Base-by-base conservation (phyloP, 2,888 invertebrate genomes). In the Ennomos erosarius region DNA sequence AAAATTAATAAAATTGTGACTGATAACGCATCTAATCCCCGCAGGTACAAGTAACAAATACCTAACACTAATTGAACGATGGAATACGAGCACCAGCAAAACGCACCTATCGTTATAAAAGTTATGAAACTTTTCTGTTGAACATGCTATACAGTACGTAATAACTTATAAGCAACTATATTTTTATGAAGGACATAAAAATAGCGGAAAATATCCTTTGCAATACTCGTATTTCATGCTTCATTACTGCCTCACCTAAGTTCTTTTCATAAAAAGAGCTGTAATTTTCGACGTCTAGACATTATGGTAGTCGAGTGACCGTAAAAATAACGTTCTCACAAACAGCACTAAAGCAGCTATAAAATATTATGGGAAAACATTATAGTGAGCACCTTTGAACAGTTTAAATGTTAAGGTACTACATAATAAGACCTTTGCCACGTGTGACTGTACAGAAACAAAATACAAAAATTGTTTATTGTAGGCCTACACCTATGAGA, bases 241-340 rank as follows among this genome's bases (percentile, higher is more conserved):
- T 59, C 59, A 59, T 60, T 52, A 47, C 55, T 6, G 35, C 38
- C 51, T 43, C 51, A 43, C 55, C 47, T 60, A 51, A 60, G 43
- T 60, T 60, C 34, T 51, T 50, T 60, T 51, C 54, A 51, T 55
- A 60, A 60, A 46, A 60, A 51, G 54, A 51, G 43, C 46, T 50
- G 46, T 51, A 35, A 60, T 38, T 54, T 59, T 48, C 55, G 45
- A 47, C 43, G 59, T 60, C 59, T 60, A 60, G 59, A 60, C 59
- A 39, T 51, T 59, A 59, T 55, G 55, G 50, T 60, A 60, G 59
- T 55, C 47, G 47, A 55, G 55, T 59, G 51, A 47, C 50, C 55
- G 55, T 60, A 60, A 60, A 60, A 60, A 55, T 55, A 43, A 59
- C 55, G 39, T 55, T 55, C 55, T 47, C 59, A 59, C 59, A 59